A percentile compares a stretch with the other conserved stretches of the same genome.
Evolutionary conservation across 2,113 vertebrate species (phyloP).

Genomic region (Gadus chalcogrammus): DNA sequence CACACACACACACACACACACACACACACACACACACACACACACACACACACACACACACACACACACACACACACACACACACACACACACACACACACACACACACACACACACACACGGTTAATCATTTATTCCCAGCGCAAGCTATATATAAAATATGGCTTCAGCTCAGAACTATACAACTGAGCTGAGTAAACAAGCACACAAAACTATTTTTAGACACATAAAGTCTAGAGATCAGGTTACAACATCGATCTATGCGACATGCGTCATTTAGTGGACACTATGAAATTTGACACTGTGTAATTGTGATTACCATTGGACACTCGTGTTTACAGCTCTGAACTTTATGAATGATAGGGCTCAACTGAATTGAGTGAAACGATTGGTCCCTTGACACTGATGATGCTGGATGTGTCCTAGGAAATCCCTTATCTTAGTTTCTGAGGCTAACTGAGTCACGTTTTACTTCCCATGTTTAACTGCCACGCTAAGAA

Average conservation of each 20-base stretch:
- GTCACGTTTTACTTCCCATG: too few species aligned
- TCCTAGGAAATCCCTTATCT: too few species aligned
- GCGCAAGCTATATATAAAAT: conserved; percentile 4
- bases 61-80: not conserved
- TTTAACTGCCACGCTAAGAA: too few species aligned
- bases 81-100: conserved; percentile 1
- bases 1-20: not conserved
- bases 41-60: not conserved
- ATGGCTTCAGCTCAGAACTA: conserved; percentile 16
- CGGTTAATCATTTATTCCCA: conserved; percentile 44
- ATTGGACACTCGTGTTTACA: not conserved
- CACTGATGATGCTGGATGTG: not conserved
- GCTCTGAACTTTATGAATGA: not conserved
- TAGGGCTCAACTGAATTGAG: not conserved
- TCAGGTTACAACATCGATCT: not conserved
- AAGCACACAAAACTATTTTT: not conserved
- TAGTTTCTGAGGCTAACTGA: too few species aligned
- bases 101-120: conserved; percentile 1
- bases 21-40: not conserved
- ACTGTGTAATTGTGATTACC: not conserved
- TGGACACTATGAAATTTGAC: not conserved
- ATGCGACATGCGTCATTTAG: not conserved
- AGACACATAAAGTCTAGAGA: not conserved
- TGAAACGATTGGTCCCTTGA: not conserved
- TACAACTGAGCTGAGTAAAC: conserved; percentile 38